Base-by-base conservation (phyloP, 64 coral and sea anemone genomes). In the Montipora capricornis region DNA sequence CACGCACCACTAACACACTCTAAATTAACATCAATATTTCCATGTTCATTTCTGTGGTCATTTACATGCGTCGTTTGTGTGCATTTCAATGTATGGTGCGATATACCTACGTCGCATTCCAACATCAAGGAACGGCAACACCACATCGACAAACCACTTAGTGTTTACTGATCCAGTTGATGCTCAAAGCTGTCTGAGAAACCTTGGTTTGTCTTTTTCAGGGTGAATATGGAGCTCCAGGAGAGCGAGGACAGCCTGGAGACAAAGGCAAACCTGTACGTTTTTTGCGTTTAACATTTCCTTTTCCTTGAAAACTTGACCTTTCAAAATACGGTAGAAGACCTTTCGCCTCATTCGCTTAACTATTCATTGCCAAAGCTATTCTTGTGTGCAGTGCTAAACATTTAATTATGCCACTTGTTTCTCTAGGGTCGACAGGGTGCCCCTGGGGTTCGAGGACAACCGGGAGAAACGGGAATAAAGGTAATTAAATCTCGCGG, bases 141-240 rank as follows among this genome's bases (percentile, higher is more conserved):
- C 37, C 37, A 37, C 37, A 37, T 37, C 37, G 37, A 37, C 37
- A 37, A 37, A 37, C 37, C 37, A 37, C 37, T 37, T 37, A 37
- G 37, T 37, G 37, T 37, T 37, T 37, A 37, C 37, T 37, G 29
- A 57, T 57, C 53, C 53, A 6, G 6, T 57, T 57, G 53, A 57
- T 8, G 53, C 11, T 11, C 53, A 57, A 8, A 57, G 11, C 53
- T 11, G 11, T 14, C 46, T 49, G 14, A 48, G 12, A 4, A 19
- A 47, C 16, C 17, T n/a, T 50, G 4, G 16, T 50, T 19, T 71
- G 2, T 45, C 2, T 12, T 86, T 86, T 71, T 8, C 44, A 86
- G 82, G 82, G 82, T 69, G 8, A 69, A 20, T 86, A 73, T 29
- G 82, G 62, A 86, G 82, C 62, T 70, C 46, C 82, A 22, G 82